phyloP scores from a whole-genome alignment of 2,797 vertebrate species.

The Sebastes minor region DNA sequence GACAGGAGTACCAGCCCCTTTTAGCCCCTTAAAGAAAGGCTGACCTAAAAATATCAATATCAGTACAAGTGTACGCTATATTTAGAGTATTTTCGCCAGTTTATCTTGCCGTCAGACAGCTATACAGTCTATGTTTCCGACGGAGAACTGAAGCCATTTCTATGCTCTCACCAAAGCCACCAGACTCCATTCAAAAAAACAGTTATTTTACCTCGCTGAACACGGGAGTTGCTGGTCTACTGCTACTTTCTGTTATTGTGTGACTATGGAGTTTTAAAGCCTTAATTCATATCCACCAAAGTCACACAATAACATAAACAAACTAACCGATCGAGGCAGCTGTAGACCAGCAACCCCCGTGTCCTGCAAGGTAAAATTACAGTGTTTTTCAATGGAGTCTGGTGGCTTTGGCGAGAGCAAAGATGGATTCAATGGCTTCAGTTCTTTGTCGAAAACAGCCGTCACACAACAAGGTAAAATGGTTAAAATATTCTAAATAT shows the following conservation, averaged over 20 bases:
- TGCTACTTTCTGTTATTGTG: too few relatives aligned
- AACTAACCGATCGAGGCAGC: too few relatives aligned
- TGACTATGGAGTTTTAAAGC: too few relatives aligned
- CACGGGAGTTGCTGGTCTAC: too few relatives aligned
- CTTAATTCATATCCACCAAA: too few relatives aligned
- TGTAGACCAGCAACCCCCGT: background rate
- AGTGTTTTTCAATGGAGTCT: background rate
- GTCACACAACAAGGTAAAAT: background rate
- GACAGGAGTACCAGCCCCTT: too few relatives aligned
- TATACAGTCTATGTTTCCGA: background rate
- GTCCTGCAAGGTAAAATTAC: background rate
- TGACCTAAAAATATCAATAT: too few relatives aligned
- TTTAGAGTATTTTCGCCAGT: too few relatives aligned
- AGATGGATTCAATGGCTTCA: background rate
- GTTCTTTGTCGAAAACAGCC: background rate
- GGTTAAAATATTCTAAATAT: background rate
- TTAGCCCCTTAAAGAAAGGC: too few relatives aligned
- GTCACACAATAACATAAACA: too few relatives aligned
- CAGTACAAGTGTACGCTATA: too few relatives aligned
- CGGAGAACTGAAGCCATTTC: background rate
- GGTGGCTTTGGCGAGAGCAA: background rate
- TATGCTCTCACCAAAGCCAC: background rate
- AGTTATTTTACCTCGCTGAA: too few relatives aligned
- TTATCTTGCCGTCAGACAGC: background rate
- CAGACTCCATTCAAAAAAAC: background rate